phyloP scores from a whole-genome alignment of 2,113 vertebrate species.

The Rattus rattus region DNA sequence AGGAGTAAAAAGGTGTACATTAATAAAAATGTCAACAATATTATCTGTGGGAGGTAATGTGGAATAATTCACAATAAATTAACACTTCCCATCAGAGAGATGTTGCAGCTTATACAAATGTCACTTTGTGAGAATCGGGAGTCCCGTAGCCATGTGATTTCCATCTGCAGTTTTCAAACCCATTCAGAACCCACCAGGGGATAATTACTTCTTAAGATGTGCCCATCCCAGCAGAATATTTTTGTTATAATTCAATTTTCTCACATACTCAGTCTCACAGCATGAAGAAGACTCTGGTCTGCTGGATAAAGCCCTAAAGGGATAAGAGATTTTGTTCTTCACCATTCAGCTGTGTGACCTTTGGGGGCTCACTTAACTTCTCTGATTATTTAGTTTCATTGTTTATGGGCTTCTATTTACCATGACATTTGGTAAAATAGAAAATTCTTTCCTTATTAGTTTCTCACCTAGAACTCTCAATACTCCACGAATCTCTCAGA shows the following conservation, averaged over 20 bases:
- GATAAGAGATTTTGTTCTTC: constrained; percentile 48
- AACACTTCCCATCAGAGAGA: constrained; percentile 64
- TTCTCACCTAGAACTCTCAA: constrained; percentile 21
- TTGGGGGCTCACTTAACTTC: constrained; percentile 54
- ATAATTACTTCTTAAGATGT: constrained; percentile 74
- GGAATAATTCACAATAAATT: constrained; percentile 75
- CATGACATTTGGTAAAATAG: background rate
- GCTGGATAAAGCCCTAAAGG: constrained; percentile 50
- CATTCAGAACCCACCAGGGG: constrained; percentile 71
- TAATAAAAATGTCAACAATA: constrained; percentile 78
- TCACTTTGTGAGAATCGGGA: constrained; percentile 64
- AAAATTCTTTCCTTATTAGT: constrained; percentile 24
- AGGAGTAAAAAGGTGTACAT: constrained; percentile 36
- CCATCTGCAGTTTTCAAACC: constrained; percentile 71
- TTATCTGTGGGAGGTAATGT: constrained; percentile 65
- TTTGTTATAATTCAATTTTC: constrained; percentile 73
- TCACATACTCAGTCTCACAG: constrained; percentile 49
- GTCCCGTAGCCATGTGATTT: constrained; percentile 59
- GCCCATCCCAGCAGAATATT: constrained; percentile 61
- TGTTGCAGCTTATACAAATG: constrained; percentile 60
- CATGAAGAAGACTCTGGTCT: constrained; percentile 56
- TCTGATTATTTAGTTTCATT: constrained; percentile 59
- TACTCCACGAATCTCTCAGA: constrained; percentile 34
- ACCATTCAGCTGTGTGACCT: constrained; percentile 60
- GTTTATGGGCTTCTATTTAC: background rate